Evolutionary conservation across 2,888 invertebrate species (phyloP).

Genomic region (Lasioglossum zephyrum): DNA sequence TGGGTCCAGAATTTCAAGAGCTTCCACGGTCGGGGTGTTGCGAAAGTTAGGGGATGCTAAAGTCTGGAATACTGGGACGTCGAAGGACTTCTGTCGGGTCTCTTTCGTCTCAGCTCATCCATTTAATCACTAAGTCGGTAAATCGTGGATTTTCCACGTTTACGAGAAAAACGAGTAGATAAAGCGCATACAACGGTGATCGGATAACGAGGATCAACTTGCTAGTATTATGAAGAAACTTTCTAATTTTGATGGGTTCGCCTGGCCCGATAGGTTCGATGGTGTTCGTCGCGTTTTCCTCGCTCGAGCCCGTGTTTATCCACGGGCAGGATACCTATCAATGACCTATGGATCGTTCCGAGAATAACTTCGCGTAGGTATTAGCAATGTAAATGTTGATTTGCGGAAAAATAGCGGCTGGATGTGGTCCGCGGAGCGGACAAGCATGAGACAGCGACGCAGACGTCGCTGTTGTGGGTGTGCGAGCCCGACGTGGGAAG

Average conservation of each 20-base stretch:
- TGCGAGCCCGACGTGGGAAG: conserved; percentile 68
- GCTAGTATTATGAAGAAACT: not conserved
- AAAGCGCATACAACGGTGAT: no score
- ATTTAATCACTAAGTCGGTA: not conserved
- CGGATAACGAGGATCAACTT: not conserved
- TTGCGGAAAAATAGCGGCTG: conserved; percentile 40
- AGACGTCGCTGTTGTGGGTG: conserved; percentile 69
- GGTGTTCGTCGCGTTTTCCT: not conserved
- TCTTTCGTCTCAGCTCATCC: not conserved
- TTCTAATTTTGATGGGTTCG: no score
- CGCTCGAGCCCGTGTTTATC: not conserved
- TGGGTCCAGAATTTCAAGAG: not conserved
- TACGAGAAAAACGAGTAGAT: no score
- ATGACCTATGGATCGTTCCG: conserved; percentile 5
- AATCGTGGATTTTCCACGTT: no score
- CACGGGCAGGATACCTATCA: conserved; percentile 34
- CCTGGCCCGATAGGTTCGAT: no score
- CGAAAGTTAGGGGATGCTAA: not conserved
- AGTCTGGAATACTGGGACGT: not conserved
- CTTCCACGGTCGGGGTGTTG: not conserved
- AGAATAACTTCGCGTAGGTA: conserved; percentile 42
- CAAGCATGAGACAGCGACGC: conserved; percentile 58
- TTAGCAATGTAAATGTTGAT: conserved; percentile 21
- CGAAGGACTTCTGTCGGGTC: not conserved
- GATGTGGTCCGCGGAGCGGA: conserved; percentile 52